Evolutionary conservation across 2,888 invertebrate genomes (phyloP).

Genomic region (Lucinisca nassula): DNA sequence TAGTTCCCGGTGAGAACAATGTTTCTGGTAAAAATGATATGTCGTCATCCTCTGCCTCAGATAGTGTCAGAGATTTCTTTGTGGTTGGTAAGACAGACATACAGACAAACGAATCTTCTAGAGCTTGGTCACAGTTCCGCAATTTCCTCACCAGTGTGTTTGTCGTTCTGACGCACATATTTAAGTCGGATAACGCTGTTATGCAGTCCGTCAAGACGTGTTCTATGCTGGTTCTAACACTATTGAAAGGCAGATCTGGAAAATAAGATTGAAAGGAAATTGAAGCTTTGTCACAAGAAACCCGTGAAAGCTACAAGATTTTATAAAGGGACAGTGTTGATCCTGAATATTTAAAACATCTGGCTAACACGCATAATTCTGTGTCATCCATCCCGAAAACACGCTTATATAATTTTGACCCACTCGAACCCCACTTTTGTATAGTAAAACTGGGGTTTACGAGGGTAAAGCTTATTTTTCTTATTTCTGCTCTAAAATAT

Average conservation of each 20-base stretch:
- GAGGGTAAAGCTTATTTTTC: too few relatives aligned
- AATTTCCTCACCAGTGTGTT: background rate
- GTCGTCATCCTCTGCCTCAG: background rate
- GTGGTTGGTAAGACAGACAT: background rate
- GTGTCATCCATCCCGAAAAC: too few relatives aligned
- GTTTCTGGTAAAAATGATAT: background rate
- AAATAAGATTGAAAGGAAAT: background rate
- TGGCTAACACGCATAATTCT: too few relatives aligned
- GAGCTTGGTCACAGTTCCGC: background rate
- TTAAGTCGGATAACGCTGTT: background rate
- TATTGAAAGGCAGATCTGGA: background rate
- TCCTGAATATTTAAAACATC: too few relatives aligned
- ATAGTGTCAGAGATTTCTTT: background rate
- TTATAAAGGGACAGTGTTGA: too few relatives aligned
- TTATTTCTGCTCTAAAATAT: too few relatives aligned
- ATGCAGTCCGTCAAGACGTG: background rate
- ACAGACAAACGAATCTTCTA: background rate
- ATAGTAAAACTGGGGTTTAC: too few relatives aligned
- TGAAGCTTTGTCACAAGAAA: too few relatives aligned
- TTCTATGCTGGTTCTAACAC: background rate
- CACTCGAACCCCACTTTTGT: too few relatives aligned
- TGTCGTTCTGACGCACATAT: background rate
- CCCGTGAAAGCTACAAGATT: too few relatives aligned
- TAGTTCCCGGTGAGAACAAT: slow-evolving; percentile 6
- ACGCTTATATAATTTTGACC: too few relatives aligned